phyloP scores from a whole-genome alignment of 1,140 invertebrate species.

The Drosophila elegans region DNA sequence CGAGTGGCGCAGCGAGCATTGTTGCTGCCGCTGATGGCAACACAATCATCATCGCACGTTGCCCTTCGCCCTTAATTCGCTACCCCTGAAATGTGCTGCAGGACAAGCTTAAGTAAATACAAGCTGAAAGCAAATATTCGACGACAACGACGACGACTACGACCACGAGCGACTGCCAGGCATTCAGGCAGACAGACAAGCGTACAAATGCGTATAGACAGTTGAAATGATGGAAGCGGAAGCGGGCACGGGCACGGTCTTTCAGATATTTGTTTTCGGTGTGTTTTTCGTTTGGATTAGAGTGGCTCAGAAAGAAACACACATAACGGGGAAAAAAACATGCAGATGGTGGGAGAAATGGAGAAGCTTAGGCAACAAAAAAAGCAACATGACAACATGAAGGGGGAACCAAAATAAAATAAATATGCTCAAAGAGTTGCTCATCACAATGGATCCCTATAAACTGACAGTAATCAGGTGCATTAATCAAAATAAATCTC shows the following conservation, averaged over 20 bases:
- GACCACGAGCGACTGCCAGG: constrained; percentile 7
- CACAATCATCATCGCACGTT: constrained; percentile 40
- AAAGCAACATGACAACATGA: constrained; percentile 20
- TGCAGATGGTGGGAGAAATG: constrained; percentile 5
- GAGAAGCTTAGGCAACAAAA: constrained; percentile 31
- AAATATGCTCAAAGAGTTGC: constrained; percentile 65
- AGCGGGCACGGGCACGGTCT: constrained; percentile 42
- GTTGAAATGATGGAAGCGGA: constrained; percentile 66
- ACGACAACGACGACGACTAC: constrained; percentile 33
- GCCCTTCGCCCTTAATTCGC: constrained; percentile 58
- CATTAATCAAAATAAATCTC: constrained; percentile 61
- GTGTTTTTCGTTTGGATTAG: constrained; percentile 69
- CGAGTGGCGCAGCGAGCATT: constrained; percentile 45
- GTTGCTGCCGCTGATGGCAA: constrained; percentile 28
- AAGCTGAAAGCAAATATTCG: constrained; percentile 74
- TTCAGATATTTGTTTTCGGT: constrained; percentile 61
- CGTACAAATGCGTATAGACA: constrained; percentile 81
- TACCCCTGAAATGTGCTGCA: constrained; percentile 61
- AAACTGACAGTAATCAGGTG: constrained; percentile 74
- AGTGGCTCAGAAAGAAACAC: constrained; percentile 56
- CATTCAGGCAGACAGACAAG: constrained; percentile 53
- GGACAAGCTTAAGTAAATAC: constrained; percentile 75
- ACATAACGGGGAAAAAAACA: constrained; percentile 12
- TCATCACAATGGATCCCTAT: constrained; percentile 57
- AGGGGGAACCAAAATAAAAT: constrained; percentile 31